phyloP scores from a whole-genome alignment of 2,797 vertebrate species.

The Enteromius fasciolatus region DNA sequence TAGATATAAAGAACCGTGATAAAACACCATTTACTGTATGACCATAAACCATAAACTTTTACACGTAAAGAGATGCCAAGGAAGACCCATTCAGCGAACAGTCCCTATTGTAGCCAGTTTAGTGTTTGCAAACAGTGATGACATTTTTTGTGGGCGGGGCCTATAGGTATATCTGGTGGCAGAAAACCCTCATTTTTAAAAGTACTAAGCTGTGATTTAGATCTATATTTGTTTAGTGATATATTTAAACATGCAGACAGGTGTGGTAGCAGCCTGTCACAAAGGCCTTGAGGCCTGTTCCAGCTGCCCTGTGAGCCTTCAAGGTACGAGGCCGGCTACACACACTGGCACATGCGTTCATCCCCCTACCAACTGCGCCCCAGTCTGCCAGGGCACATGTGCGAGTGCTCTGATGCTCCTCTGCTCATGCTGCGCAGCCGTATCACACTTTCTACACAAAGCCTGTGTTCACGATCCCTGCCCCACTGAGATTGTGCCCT shows the following conservation, averaged over 20 bases:
- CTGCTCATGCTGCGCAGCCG: conserved; percentile 45
- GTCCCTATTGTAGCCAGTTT: too few species aligned
- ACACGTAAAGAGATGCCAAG: not conserved
- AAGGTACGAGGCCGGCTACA: conserved; percentile 2
- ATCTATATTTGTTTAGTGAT: not conserved
- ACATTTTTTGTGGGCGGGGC: too few species aligned
- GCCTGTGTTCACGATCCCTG: conserved; percentile 44
- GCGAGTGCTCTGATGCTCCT: conserved; percentile 50
- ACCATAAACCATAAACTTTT: not conserved
- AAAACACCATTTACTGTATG: not conserved
- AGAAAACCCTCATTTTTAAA: not conserved
- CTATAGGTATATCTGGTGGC: too few species aligned
- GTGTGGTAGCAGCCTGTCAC: conserved; percentile 57
- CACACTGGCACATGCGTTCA: conserved; percentile 23
- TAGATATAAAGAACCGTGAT: not conserved
- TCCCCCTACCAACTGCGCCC: conserved; percentile 47
- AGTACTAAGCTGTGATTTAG: not conserved
- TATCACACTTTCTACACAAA: conserved; percentile 49
- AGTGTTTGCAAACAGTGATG: too few species aligned
- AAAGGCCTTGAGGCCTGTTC: conserved; percentile 54
- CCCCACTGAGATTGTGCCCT: conserved; percentile 48
- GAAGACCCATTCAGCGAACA: not conserved
- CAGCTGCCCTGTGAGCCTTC: conserved; percentile 53
- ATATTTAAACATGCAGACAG: conserved; percentile 59
- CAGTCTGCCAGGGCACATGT: conserved; percentile 65